These are phyloP conservation scores for Fabriciana adippe DNA, from an alignment of 2,888 invertebrate genomes.

Conservation along the genomic window DNA sequence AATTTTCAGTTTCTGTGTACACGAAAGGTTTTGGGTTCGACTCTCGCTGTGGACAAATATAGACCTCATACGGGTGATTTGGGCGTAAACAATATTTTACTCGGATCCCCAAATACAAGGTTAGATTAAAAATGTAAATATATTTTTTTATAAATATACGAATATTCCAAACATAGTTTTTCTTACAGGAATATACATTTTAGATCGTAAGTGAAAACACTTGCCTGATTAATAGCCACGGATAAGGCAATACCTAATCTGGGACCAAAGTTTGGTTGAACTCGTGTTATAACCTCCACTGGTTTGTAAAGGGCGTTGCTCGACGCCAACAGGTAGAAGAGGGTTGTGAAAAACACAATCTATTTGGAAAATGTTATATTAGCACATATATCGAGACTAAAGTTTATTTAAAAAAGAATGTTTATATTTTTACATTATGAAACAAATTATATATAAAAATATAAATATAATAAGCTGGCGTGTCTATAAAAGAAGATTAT, in stretches of 20 bases:
- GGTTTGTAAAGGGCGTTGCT: slow-evolving; percentile 91
- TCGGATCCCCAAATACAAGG: too few relatives aligned
- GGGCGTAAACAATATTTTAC: too few relatives aligned
- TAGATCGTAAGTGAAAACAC: neutral
- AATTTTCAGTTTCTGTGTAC: too few relatives aligned
- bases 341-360: slow-evolving; percentile 98
- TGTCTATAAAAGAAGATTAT: too few relatives aligned
- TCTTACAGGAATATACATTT: too few relatives aligned
- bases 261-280: slow-evolving; percentile 90
- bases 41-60: too few relatives aligned
- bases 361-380: slow-evolving; percentile 53
- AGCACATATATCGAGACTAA: neutral
- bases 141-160: too few relatives aligned
- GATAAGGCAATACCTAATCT: slow-evolving; percentile 92
- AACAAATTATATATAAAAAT: neutral
- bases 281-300: slow-evolving; percentile 91
- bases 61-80: too few relatives aligned
- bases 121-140: too few relatives aligned
- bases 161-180: too few relatives aligned
- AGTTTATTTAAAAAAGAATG: neutral
- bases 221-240: slow-evolving; percentile 91
- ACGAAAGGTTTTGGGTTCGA: too few relatives aligned
- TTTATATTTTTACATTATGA: neutral
- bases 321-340: slow-evolving; percentile 96
- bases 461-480: neutral